Evolutionary conservation across 2,797 vertebrate genomes (phyloP), one percentile per base, ranked within the genome.

Genomic region (Coreius guichenoti): DNA sequence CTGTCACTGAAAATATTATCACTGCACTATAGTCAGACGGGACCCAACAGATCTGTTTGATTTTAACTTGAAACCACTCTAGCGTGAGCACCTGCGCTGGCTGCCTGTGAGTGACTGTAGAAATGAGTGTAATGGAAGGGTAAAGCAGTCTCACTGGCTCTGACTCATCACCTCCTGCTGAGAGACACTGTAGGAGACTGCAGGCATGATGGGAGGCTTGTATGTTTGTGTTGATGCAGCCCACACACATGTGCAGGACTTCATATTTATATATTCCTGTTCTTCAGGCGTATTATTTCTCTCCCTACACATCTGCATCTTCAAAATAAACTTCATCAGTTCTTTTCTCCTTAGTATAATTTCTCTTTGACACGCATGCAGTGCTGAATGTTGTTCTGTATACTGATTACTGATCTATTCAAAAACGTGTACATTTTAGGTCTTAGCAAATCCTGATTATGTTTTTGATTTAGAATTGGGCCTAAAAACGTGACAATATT

Each of bases 161-260:
- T 73, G 81, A 82, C 54, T 82, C 69, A 82, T 49, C 69, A 5
- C 4, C 29, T 33, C 58, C 58, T 14, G 21, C 29, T 49, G 81
- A 75, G 81, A 65, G 19, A 47, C 54, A 5, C 51, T 73, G 54
- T 72, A 21, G 39, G 81, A 73, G 43, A 67, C 58, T 8, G 13
- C 14, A 63, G 56, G 43, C 43, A 26, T 65, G 70, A 63, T 61
- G 56, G 21, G 70, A 65, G 43, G 56, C 70, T 51, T 75, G 54
- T 74, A 29, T 73, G 56, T 73, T 36, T 63, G 29, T 83, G 81
- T 75, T 16, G 29, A 51, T 83, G 43, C 56, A 61, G 21, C 70
- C 43, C 81, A 75, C 70, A 75, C 39, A 63, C 70, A 26, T 19
- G 0, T n/a, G n/a, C 14, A 5, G 14, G 36, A 61, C 17, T 31